Base-by-base conservation (phyloP, 2,888 invertebrate species). In the Nemotelus nigrinus region DNA sequence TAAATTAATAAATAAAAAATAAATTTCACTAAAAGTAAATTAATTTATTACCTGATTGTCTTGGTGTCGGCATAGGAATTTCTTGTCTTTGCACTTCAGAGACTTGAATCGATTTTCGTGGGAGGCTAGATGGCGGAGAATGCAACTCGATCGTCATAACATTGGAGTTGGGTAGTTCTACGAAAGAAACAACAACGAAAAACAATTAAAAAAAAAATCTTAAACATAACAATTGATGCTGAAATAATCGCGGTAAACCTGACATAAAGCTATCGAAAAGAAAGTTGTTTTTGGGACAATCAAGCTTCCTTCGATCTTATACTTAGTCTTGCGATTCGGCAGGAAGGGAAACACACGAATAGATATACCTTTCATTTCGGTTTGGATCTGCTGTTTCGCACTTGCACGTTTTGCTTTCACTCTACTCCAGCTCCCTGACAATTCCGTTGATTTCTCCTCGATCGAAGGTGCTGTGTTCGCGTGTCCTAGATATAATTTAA, bases 351-450 rank as follows among this genome's bases (percentile, higher is more conserved):
- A 53, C 6, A 65, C 45, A 58, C 4, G 50, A 50, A 50, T 7
- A 50, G 5, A 8, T 7, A 67, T 71, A 71, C 71, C 71, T 71
- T 71, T 71, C 55, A 71, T 55, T 57, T 71, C 71, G 44, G 53
- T 43, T 71, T 71, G 55, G 8, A 45, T 71, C 47, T 74, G 74
- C 8, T 47, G 63, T 48, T 74, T 74, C 39, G 63, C 63, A 48
- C 63, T 74, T 10, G 50, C 60, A 71, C 87, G 86, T 81, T 86
- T 87, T 43, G 89, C 89, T 81, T 88, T 88, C 83, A 90, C 83
- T 79, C 88, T 88, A 82, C 89, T 90, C 90, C 90, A 90, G 82
- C 90, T 90, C 63, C 89, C 90, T 2, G 88, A 89, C 10, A 89
- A 82, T 50, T 88, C 87, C 80, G 87, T 88, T 78, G 85, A 86